A percentile compares a stretch with the other conserved stretches of the same genome.
These are phyloP conservation scores for Petrocephalus zakoni DNA, from an alignment of 2,113 vertebrate genomes.

Conservation along the genomic window DNA sequence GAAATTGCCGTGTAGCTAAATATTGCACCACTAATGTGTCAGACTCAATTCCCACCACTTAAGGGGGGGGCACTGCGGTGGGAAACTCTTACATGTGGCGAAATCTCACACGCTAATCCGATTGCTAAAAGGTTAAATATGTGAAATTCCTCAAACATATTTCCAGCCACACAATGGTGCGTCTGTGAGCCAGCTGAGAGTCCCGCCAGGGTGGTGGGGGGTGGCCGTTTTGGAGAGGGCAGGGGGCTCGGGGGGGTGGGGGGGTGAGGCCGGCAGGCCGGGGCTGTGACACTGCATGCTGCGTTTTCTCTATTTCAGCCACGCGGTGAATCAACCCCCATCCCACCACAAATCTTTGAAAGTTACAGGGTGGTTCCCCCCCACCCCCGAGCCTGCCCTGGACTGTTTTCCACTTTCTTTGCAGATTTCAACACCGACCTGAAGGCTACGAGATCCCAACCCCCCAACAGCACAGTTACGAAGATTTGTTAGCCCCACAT, in stretches of 20 bases:
- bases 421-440: background rate
- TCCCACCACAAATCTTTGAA: background rate
- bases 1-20: background rate
- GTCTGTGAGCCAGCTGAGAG: slow-evolving; percentile 37
- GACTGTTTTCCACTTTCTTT: background rate
- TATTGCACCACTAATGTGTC: background rate
- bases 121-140: slow-evolving; percentile 31
- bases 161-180: slow-evolving; percentile 26
- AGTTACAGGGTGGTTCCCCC: background rate
- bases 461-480: background rate
- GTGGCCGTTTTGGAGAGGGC: slow-evolving; percentile 27
- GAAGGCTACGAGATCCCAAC: background rate
- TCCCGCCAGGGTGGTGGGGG: slow-evolving; percentile 21
- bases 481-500: background rate
- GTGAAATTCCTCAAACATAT: slow-evolving; percentile 29
- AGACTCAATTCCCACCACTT: slow-evolving; percentile 13
- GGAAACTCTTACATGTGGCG: slow-evolving; percentile 27
- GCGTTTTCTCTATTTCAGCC: background rate
- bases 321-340: no score
- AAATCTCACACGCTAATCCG: slow-evolving; percentile 22
- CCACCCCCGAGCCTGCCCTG: background rate
- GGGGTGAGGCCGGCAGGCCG: background rate
- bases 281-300: background rate
- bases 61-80: slow-evolving; percentile 1
- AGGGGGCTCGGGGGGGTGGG: slow-evolving; percentile 13